phyloP scores from a whole-genome alignment of 2,888 invertebrate species.

The Chrysolina haemoptera region DNA sequence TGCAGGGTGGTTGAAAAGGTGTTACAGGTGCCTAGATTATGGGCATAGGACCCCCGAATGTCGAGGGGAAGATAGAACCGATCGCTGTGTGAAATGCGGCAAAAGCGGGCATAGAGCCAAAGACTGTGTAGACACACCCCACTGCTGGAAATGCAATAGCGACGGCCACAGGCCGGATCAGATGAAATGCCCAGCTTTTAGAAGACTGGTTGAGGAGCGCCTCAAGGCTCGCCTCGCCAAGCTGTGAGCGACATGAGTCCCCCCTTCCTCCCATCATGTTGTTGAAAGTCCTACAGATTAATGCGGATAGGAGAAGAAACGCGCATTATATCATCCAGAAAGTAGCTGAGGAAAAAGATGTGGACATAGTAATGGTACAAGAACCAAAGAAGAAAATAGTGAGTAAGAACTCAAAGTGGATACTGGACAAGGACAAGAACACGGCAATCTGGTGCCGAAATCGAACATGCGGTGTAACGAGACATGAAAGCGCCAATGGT shows the following conservation, averaged over 20 bases:
- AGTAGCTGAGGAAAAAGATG: background rate
- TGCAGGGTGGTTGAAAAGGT: background rate
- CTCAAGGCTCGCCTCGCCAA: no score
- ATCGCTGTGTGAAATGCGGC: slow-evolving; percentile 8
- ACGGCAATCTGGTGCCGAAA: background rate
- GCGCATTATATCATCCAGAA: background rate
- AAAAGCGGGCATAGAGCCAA: slow-evolving; percentile 13
- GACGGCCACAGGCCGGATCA: background rate
- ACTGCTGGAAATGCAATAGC: background rate
- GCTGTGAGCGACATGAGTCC: background rate
- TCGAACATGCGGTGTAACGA: background rate
- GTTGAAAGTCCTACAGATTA: background rate
- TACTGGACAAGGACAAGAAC: background rate
- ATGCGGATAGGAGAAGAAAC: background rate
- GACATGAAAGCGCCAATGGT: background rate
- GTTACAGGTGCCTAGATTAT: background rate
- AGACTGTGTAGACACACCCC: background rate
- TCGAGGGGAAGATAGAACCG: background rate
- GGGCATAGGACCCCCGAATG: background rate
- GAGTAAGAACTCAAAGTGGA: background rate
- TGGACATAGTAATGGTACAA: slow-evolving; percentile 2
- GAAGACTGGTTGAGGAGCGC: background rate
- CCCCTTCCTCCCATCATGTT: background rate
- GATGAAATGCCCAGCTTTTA: slow-evolving; percentile 16
- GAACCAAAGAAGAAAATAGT: background rate